A percentile compares a stretch with the other conserved stretches of the same genome.
These are phyloP conservation scores for Leptinotarsa undecemlineata DNA, from an alignment of 1,140 invertebrate genomes.

Conservation along the genomic window DNA sequence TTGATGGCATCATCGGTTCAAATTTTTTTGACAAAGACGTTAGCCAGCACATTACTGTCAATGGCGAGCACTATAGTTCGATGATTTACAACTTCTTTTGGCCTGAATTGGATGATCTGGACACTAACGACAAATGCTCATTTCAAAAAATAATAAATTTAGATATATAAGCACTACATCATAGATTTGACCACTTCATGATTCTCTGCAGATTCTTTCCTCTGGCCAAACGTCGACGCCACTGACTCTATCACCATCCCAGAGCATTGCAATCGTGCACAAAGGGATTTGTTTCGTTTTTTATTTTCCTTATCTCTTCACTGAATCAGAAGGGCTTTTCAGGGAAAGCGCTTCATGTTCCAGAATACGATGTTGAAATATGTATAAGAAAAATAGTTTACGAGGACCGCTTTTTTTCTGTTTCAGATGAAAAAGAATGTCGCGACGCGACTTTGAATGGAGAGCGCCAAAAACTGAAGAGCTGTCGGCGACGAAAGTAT, in stretches of 20 bases:
- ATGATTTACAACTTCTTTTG: too few relatives aligned
- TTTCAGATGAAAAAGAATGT: background rate
- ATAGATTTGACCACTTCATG: too few relatives aligned
- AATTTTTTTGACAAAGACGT: too few relatives aligned
- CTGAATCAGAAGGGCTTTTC: constrained; percentile 20
- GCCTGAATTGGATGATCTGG: too few relatives aligned
- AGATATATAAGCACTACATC: too few relatives aligned
- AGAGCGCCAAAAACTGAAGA: constrained; percentile 7
- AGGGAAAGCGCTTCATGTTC: constrained; percentile 14
- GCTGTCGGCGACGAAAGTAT: constrained; percentile 1
- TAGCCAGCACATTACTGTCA: too few relatives aligned
- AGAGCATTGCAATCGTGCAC: constrained; percentile 17
- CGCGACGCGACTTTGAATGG: background rate
- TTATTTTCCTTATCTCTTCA: constrained; percentile 23
- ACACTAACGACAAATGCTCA: too few relatives aligned
- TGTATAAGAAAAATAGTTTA: constrained; percentile 23
- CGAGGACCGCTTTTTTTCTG: constrained; percentile 1
- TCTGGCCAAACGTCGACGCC: background rate
- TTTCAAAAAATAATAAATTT: too few relatives aligned
- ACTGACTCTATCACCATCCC: background rate
- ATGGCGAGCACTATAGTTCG: too few relatives aligned
- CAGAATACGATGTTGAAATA: constrained; percentile 22
- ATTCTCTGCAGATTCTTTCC: too few relatives aligned
- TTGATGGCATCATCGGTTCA: too few relatives aligned
- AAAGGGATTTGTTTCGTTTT: constrained; percentile 23